A percentile compares a stretch with the other conserved stretches of the same genome.
These are phyloP conservation scores for Daubentonia madagascariensis DNA, from an alignment of 2,113 vertebrate genomes.

Conservation along the genomic window DNA sequence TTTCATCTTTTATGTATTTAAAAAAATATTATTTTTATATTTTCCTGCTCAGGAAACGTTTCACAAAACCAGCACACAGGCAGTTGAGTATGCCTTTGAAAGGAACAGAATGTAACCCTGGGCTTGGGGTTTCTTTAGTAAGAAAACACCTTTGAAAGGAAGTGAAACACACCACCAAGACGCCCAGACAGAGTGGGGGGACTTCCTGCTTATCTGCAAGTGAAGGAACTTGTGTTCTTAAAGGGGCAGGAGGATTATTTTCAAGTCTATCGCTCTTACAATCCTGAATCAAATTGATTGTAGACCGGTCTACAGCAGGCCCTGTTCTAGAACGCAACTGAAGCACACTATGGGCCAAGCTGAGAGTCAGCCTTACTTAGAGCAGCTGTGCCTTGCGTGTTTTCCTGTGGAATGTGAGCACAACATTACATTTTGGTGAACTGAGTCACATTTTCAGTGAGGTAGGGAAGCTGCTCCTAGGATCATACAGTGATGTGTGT, in stretches of 20 bases:
- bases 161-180: slow-evolving; percentile 45
- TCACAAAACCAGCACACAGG: slow-evolving; percentile 2
- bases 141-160: slow-evolving; percentile 66
- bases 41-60: not conserved
- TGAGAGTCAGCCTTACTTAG: not conserved
- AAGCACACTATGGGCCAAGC: not conserved
- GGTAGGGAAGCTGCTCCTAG: not conserved
- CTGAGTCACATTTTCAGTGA: not conserved
- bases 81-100: not conserved
- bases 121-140: slow-evolving; percentile 24
- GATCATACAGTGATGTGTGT: too few species aligned
- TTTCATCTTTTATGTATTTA: not conserved
- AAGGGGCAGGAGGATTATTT: slow-evolving; percentile 24
- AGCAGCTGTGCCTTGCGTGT: not conserved
- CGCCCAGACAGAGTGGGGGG: not conserved
- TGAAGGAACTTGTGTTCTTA: slow-evolving; percentile 51
- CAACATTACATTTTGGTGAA: not conserved
- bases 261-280: not conserved
- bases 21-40: not conserved
- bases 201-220: slow-evolving; percentile 57
- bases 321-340: not conserved
- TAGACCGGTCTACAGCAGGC: too few species aligned
- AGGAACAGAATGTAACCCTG: not conserved
- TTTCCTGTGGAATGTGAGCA: not conserved
- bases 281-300: not conserved